Conservation (phyloP, 2,797 vertebrate genomes). For the Halcyon smyrnensis region DNA sequence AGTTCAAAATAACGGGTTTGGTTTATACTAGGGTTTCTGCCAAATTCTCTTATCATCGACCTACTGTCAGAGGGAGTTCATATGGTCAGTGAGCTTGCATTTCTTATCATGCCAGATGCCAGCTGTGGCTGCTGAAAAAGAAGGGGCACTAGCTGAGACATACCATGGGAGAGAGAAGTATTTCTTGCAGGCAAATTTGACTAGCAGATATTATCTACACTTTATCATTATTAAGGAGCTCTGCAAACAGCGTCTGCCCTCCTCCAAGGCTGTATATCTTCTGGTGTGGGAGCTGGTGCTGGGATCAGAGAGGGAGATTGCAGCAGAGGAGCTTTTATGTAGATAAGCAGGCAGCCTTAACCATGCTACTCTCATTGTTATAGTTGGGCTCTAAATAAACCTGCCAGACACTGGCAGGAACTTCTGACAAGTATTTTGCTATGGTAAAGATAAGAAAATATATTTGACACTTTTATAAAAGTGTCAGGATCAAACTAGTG, state of each 20-base stretch:
- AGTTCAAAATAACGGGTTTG: neutral
- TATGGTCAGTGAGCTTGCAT: neutral
- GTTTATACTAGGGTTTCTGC: neutral
- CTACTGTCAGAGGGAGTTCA: neutral
- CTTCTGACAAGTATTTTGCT: neutral
- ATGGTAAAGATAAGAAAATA: neutral
- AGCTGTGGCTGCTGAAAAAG: neutral
- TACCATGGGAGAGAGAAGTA: neutral
- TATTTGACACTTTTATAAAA: neutral
- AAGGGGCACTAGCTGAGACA: neutral
- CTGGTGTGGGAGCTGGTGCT: neutral
- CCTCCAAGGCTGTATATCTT: neutral
- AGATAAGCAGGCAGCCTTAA: neutral
- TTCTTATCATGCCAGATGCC: neutral
- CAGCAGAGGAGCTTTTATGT: neutral
- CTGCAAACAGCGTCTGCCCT: neutral
- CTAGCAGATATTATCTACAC: neutral
- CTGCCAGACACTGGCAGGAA: neutral
- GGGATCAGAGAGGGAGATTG: neutral
- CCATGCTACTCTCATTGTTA: fast-evolving
- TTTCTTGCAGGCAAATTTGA: neutral
- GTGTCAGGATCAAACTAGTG: neutral
- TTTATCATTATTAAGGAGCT: neutral
- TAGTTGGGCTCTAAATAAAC: neutral
- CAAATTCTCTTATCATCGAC: neutral